Evolutionary conservation across 2,113 vertebrate species (phyloP).

Genomic region (Nycticebus coucang): DNA sequence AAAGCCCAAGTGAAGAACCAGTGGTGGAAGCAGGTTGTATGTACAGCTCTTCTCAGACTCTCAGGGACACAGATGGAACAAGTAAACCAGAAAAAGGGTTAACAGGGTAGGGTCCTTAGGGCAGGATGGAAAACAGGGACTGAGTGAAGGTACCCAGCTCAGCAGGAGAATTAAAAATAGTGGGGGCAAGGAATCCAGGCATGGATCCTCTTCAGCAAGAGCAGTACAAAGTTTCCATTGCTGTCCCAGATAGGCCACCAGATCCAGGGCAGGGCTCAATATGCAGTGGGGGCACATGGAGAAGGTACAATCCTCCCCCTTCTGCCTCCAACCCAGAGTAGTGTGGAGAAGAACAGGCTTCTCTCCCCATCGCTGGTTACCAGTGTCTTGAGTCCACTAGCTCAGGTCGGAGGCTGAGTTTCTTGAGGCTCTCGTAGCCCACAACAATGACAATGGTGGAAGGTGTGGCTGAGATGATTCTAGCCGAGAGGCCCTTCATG

Average conservation of each 20-base stretch:
- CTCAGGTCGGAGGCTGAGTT: conserved; percentile 94
- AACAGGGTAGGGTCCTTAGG: neutral
- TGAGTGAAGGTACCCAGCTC: conserved; percentile 24
- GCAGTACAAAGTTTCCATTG: conserved; percentile 31
- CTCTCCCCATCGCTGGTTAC: conserved; percentile 82
- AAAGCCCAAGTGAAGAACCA: neutral
- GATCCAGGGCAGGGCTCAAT: neutral
- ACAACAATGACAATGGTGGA: conserved; percentile 96
- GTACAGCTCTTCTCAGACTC: conserved; percentile 30
- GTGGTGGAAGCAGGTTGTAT: neutral
- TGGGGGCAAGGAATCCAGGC: conserved; percentile 9
- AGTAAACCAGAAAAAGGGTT: neutral
- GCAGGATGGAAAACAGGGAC: neutral
- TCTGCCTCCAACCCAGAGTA: neutral
- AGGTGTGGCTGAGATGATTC: conserved; percentile 94
- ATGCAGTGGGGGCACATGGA: neutral
- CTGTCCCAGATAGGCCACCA: neutral
- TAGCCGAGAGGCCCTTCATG: conserved; percentile 95
- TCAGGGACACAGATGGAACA: neutral
- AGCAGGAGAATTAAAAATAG: conserved; percentile 28
- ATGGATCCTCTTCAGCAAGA: conserved; percentile 9
- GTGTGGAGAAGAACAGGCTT: neutral
- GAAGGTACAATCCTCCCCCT: neutral
- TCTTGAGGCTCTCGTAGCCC: conserved; percentile 97
- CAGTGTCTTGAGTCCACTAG: conserved; percentile 94